Percentiles rank a stretch among this genome's conserved stretches.
Evolutionary conservation across 2,888 invertebrate species (phyloP).

Genomic region (Parochlus steinenii): DNA sequence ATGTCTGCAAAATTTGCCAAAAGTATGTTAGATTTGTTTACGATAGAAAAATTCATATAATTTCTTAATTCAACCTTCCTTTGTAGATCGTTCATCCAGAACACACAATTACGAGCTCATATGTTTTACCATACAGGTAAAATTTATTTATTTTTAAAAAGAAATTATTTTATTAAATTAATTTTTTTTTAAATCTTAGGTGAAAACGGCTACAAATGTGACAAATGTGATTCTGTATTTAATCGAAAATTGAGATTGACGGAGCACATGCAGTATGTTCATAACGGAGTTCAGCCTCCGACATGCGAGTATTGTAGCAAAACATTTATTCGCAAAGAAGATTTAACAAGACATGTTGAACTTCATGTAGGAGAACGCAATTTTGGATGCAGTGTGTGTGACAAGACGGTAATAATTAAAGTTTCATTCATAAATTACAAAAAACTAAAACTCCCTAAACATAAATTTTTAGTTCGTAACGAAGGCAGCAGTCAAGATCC

Average conservation of each 20-base stretch:
- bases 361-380: conserved; percentile 35
- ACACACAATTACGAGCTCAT: conserved; percentile 62
- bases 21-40: conserved; percentile 49
- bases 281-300: background rate
- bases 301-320: conserved; percentile 38
- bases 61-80: too few relatives aligned
- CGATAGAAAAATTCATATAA: too few relatives aligned
- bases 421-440: too few relatives aligned
- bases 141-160: too few relatives aligned
- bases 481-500: conserved; percentile 8
- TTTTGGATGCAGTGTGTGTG: conserved; percentile 13
- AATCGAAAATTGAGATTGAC: conserved; percentile 32
- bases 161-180: too few relatives aligned
- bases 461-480: conserved; percentile 12
- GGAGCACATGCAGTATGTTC: conserved; percentile 13
- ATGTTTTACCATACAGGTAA: conserved; percentile 58
- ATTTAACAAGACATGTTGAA: conserved; percentile 38
- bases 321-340: conserved; percentile 43
- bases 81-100: conserved; percentile 71
- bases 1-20: conserved; percentile 26
- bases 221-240: conserved; percentile 36
- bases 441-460: too few relatives aligned
- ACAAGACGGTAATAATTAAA: too few relatives aligned
- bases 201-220: conserved; percentile 49
- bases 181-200: too few relatives aligned